Evolutionary conservation across 2,888 invertebrate genomes (phyloP), one percentile per base, ranked within the genome.

Genomic region (Agrochola circellaris): DNA sequence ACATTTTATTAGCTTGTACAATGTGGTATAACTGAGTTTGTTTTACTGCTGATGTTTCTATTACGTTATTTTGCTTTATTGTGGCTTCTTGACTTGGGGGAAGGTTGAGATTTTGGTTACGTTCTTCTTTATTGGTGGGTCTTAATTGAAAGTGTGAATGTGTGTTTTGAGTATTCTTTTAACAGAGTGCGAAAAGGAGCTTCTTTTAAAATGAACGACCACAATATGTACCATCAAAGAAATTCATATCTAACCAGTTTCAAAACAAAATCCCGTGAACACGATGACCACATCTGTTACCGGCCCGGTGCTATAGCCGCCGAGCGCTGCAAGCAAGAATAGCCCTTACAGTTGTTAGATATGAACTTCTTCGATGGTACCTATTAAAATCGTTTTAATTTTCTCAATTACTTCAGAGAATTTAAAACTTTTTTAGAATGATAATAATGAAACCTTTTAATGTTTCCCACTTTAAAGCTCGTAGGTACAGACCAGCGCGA

Each of bases 1-100:
- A 72, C 71, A 71, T 73, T 84, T 75, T 80, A 84, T 80, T 84
- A 76, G 73, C 68, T 77, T 54, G 67, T 74, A 62, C 73, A 69
- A 54, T 77, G 68, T 75, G 61, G 17, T 61, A 1, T n/a, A 62
- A 58, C 34, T 15, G 42, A 64, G 67, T 62, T 68, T 54, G 70
- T 61, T 68, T 70, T 75, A 58, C 42, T 54, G 15, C 64, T 76
- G 42, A 76, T 83, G 80, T 68, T 84, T 73, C 84, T 76, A 73
- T 83, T 83, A 73, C 62, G n/a, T 34, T 42, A 54, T 38, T n/a
- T 62, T 69, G 68, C n/a, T 60, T 54, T 61, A 66, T 66, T 80
- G 58, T 58, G 71, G 62, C 42, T 69, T 56, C 34, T 54, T 15
- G 64, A 68, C 64, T 45, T 60, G 4, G 48, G 51, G 17, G 23